phyloP scores from a whole-genome alignment of 2,797 vertebrate genomes.

The Parotocinclus haroldoi region DNA sequence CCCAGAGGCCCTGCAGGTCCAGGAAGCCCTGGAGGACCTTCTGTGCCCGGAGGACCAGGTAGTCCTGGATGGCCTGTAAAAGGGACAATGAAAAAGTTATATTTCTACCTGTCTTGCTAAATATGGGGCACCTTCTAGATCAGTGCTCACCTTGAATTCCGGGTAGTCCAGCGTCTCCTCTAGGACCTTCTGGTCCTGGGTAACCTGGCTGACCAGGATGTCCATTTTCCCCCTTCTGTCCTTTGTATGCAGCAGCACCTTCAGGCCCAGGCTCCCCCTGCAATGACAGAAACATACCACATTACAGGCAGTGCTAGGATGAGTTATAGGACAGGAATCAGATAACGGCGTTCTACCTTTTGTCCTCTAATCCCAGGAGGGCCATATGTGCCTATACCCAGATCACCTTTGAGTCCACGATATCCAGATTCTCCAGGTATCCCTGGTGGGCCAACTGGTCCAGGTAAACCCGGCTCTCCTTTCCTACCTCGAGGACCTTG shows the following conservation, averaged over 20 bases:
- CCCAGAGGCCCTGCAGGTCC: conserved; percentile 74
- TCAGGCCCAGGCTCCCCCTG: conserved; percentile 58
- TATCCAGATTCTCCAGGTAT: conserved; percentile 37
- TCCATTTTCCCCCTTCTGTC: conserved; percentile 61
- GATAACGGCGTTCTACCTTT: conserved; percentile 47
- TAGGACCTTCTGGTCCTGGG: conserved; percentile 48
- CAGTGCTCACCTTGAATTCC: conserved; percentile 55
- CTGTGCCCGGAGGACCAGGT: conserved; percentile 48
- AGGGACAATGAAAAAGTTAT: conserved; percentile 26
- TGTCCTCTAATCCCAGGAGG: conserved; percentile 53
- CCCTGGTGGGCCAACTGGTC: conserved; percentile 38
- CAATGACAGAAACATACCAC: not conserved
- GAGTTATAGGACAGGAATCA: not conserved
- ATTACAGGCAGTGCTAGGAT: not conserved
- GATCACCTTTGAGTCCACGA: conserved; percentile 52
- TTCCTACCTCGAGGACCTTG: conserved; percentile 46
- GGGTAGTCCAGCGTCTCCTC: conserved; percentile 54
- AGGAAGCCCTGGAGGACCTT: conserved; percentile 26
- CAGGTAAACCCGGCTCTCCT: conserved; percentile 55
- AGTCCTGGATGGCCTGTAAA: conserved; percentile 39
- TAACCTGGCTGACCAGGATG: conserved; percentile 44
- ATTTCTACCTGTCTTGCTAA: not conserved
- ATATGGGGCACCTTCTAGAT: not conserved
- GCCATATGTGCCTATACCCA: conserved; percentile 40
- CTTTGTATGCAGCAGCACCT: conserved; percentile 31